phyloP scores from a whole-genome alignment of 2,797 vertebrate genomes.

The Enteromius treurensis region DNA sequence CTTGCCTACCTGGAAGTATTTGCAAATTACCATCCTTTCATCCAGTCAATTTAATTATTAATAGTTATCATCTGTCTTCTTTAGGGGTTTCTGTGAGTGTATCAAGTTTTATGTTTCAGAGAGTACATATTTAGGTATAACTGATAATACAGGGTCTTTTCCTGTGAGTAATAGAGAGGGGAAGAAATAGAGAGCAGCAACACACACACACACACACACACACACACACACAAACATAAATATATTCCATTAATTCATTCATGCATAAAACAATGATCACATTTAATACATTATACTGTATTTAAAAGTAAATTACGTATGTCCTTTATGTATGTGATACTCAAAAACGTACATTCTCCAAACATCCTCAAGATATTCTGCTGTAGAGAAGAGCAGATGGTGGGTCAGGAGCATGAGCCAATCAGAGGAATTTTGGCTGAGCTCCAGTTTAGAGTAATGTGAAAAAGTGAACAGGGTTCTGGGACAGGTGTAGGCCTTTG shows the following conservation, averaged over 20 bases:
- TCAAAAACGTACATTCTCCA: background rate
- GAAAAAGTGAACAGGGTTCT: slow-evolving; percentile 12
- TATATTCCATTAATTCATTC: too few relatives aligned
- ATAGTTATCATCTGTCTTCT: slow-evolving; percentile 29
- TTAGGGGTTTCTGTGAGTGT: slow-evolving; percentile 1
- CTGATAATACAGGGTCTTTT: background rate
- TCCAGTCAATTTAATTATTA: background rate
- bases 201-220: too few relatives aligned
- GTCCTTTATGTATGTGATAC: background rate
- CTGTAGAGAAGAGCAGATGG: slow-evolving; percentile 41
- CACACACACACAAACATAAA: too few relatives aligned
- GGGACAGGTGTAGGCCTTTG: background rate
- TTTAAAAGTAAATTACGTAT: background rate
- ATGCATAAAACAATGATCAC: background rate
- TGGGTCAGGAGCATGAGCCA: slow-evolving; percentile 19
- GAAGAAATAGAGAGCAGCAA: background rate
- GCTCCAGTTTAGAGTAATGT: slow-evolving; percentile 18
- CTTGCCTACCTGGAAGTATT: slow-evolving; percentile 25
- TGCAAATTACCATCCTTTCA: background rate
- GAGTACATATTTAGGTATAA: background rate
- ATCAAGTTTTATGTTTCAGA: background rate
- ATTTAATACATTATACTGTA: background rate
- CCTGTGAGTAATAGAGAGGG: background rate
- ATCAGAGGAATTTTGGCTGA: slow-evolving; percentile 16
- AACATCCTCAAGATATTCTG: slow-evolving; percentile 23